Base-by-base conservation (phyloP, 2,888 invertebrate species). In the Hydrotaea diabolus region DNA sequence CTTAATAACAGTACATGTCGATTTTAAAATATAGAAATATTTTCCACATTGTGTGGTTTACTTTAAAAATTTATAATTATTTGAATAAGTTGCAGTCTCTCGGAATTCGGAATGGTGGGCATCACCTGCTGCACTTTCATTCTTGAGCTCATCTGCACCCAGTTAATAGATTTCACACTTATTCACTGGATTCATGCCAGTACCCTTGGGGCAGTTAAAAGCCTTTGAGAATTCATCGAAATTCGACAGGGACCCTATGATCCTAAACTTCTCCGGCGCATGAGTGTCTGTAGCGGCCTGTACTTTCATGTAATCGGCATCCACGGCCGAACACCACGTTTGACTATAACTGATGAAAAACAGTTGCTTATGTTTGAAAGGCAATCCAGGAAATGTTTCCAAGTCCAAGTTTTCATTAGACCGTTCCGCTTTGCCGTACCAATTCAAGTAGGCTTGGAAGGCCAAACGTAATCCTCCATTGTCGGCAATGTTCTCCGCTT, bases 271-370 rank as follows among this genome's bases (percentile, higher is more conserved):
- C 55, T 88, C 85, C 0, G 91, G 90, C 0, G 89, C 87, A 77
- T 90, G 89, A 0, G 46, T 7, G 31, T 31, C 76, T 0, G 17
- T n/a, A 1, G 36, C 15, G 0, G 17, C 19, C 2, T 66, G 9
- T 19, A 9, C 57, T 39, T 4, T 3, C 9, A 11, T 39, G 9
- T 39, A 39, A 1, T 9, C 9, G 8, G 86, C 83, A 80, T 87
- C 85, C 0, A 85, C 87, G 85, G 90, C 89, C 26, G 88, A 90
- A 86, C 91, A 91, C 89, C 91, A 92, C 39, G 88, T 77, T 77
- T 91, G 91, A 0, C 90, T 92, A 23, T 88, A 91, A 77, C 90
- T 89, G 7, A 92, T 89, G 71, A 92, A 91, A 76, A 92, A 92
- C 39, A 91, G 74, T 72, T 91, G 92, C 36, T 87, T 88, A 53